Evolutionary conservation across 2,113 vertebrate species (phyloP), one percentile per base, ranked within the genome.

Genomic region (Porphyrio hochstetteri): DNA sequence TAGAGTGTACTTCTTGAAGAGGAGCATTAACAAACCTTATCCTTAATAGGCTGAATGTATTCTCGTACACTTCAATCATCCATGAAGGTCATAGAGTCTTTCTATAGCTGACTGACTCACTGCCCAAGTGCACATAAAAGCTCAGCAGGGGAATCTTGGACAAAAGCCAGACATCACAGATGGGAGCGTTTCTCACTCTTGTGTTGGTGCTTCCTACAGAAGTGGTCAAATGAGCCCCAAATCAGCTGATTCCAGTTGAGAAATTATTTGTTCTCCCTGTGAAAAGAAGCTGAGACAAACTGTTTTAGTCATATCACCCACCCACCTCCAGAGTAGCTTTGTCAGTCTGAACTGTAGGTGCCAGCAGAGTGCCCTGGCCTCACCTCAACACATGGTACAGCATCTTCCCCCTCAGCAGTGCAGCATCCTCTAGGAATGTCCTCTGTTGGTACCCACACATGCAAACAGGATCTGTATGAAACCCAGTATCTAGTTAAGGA

Each of bases 181-280:
- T 94, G 88, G 44, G 86, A 91, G 44, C 1, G 0, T 92, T 96
- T 93, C 71, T 90, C 88, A 48, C 46, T 86, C 56, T 68, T 76
- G 11, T 82, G 80, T 88, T 96, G 82, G 57, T 93, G 42, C 85
- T 93, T 86, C 88, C 90, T 83, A 79, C 88, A 90, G 80, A 94
- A 88, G 52, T 60, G 68, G 64, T 77, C 92, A 81, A 70, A 94
- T 60, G 38, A 53, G 14, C 46, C 40, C 48, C 48, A 83, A 55
- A 92, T 86, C 91, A 92, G 71, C 85, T 90, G 71, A 95, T 88
- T 35, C 90, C 35, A 23, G 68, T 80, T 90, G 46, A 83, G 48
- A 88, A 94, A 83, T 74, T 52, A 86, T 21, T 78, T 90, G 21
- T 70, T 61, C 75, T 88, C 33, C 12, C 33, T 67, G 29, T 6